phyloP scores from a whole-genome alignment of 2,113 vertebrate species.

The Notiomystis cincta region DNA sequence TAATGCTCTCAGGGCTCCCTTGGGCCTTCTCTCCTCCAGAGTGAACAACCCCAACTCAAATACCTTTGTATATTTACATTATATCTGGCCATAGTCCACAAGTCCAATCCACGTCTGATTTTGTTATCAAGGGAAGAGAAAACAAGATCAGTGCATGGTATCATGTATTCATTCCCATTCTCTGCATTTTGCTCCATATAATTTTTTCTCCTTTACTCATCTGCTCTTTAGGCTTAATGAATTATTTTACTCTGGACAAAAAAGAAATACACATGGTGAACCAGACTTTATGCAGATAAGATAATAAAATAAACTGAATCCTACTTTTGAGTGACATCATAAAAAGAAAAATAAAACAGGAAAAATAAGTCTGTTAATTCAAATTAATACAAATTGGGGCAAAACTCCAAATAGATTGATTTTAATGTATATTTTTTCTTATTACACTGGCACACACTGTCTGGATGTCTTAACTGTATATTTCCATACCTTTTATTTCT shows the following conservation, averaged over 20 bases:
- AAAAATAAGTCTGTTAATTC: background rate
- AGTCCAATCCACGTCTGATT: background rate
- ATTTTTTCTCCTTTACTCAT: background rate
- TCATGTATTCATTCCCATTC: background rate
- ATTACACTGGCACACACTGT: background rate
- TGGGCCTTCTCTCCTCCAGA: background rate
- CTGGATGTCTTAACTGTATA: background rate
- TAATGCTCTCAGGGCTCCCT: background rate
- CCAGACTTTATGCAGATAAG: background rate
- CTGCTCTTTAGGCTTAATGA: background rate
- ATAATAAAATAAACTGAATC: background rate
- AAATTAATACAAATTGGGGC: background rate
- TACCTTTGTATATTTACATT: background rate
- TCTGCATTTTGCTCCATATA: background rate
- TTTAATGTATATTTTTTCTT: background rate
- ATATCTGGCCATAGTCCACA: background rate
- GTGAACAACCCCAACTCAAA: background rate
- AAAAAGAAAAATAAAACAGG: background rate
- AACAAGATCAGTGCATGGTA: background rate
- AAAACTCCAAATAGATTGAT: background rate
- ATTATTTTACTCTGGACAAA: background rate
- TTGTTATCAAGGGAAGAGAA: background rate
- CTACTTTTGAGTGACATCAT: background rate
- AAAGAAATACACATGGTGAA: background rate
- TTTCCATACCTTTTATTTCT: background rate